Percentiles rank a stretch among this genome's conserved stretches.
Evolutionary conservation across 2,888 invertebrate species (phyloP).

Genomic region (Marronus borbonicus): DNA sequence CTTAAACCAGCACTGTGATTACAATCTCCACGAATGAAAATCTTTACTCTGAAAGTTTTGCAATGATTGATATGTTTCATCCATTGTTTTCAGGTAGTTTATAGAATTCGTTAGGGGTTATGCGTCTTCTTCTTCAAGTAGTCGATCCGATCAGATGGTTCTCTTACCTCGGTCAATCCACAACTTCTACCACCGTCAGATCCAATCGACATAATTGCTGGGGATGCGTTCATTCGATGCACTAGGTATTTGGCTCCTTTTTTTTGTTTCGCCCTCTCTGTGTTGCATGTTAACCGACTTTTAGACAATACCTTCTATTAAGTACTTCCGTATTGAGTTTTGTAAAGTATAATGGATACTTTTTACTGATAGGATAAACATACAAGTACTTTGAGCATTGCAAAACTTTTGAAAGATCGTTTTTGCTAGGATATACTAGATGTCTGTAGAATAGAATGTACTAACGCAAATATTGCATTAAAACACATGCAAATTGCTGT

Average conservation of each 20-base stretch:
- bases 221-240: conserved; percentile 4
- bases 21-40: background rate
- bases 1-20: too few species aligned
- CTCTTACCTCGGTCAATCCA: background rate
- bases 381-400: too few species aligned
- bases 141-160: conserved; percentile 8
- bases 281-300: background rate
- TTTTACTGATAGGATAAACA: too few species aligned
- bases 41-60: background rate
- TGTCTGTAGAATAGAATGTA: too few species aligned
- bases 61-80: background rate
- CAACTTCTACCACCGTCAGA: conserved; percentile 26
- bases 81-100: conserved; percentile 41
- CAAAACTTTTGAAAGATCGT: too few species aligned
- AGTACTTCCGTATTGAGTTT: too few species aligned
- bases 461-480: too few species aligned
- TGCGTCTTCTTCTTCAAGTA: conserved; percentile 17
- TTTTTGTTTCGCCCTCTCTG: background rate
- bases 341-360: too few species aligned
- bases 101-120: conserved; percentile 38
- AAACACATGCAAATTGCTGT: too few species aligned
- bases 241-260: conserved; percentile 14
- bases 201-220: conserved; percentile 8
- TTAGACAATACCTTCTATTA: too few species aligned
- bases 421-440: too few species aligned